Conservation (phyloP, 2,113 vertebrate species). For the Tyto alba region DNA sequence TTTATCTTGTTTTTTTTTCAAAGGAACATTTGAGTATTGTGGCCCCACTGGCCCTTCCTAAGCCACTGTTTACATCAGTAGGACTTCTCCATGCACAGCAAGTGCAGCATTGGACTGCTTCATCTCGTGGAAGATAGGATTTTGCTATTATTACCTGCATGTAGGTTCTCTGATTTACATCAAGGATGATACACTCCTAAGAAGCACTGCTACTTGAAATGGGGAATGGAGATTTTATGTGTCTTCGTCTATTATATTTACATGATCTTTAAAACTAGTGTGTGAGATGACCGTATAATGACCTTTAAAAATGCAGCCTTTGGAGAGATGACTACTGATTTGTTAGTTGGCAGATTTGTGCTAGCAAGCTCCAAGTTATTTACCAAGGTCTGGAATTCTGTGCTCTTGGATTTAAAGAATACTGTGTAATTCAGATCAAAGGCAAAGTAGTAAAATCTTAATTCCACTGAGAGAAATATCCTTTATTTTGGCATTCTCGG, state of each 20-base stretch:
- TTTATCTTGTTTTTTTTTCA: too few species aligned
- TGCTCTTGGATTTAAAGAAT: conserved; percentile 44
- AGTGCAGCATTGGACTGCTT: background rate
- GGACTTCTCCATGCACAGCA: background rate
- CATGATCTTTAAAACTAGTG: background rate
- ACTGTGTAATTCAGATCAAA: conserved; percentile 50
- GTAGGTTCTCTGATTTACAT: background rate
- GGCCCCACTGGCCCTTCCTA: background rate
- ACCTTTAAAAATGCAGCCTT: conserved; percentile 52
- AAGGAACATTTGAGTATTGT: background rate
- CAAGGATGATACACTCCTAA: background rate
- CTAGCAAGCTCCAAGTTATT: conserved; percentile 44
- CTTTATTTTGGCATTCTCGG: conserved; percentile 1
- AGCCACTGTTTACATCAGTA: background rate
- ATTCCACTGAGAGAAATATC: background rate
- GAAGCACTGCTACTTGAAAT: background rate
- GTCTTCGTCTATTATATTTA: background rate
- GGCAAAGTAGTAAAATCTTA: conserved; percentile 45
- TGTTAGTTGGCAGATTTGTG: conserved; percentile 46
- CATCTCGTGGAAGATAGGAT: background rate
- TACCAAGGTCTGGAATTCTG: conserved; percentile 47
- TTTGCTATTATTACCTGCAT: background rate
- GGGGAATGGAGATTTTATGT: background rate
- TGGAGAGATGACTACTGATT: conserved; percentile 51
- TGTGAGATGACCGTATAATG: conserved; percentile 45